phyloP scores from a whole-genome alignment of 2,888 invertebrate genomes.

The Metopia argyrocephala region DNA sequence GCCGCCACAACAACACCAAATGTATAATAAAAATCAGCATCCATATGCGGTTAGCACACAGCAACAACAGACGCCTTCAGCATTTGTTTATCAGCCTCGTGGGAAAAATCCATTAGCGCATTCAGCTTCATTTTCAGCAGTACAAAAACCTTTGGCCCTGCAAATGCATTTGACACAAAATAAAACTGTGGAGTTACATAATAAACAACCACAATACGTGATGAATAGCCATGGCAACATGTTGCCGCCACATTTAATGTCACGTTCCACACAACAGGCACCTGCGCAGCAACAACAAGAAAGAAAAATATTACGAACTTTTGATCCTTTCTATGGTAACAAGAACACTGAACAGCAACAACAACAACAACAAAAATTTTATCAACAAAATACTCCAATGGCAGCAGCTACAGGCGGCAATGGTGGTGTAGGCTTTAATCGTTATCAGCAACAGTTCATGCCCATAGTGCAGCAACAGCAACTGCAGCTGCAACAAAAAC shows the following conservation, averaged over 20 bases:
- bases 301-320: conserved; percentile 75
- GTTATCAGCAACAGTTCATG: conserved; percentile 51
- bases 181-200: conserved; percentile 50
- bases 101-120: conserved; percentile 71
- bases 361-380: conserved; percentile 30
- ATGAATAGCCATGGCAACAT: conserved; percentile 56
- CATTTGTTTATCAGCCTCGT: conserved; percentile 55
- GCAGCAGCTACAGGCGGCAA: conserved; percentile 12
- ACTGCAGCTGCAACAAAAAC: conserved; percentile 48
- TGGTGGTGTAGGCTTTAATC: conserved; percentile 42
- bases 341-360: conserved; percentile 17
- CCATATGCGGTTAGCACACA: conserved; percentile 52
- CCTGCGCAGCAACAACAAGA: conserved; percentile 66
- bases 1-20: conserved; percentile 51
- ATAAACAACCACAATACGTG: conserved; percentile 62
- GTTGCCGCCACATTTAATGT: conserved; percentile 60
- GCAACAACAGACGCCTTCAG: conserved; percentile 53
- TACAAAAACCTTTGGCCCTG: conserved; percentile 70
- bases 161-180: conserved; percentile 64
- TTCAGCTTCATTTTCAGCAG: conserved; percentile 75
- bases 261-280: conserved; percentile 27
- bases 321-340: conserved; percentile 76
- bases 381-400: conserved; percentile 59
- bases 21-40: conserved; percentile 57
- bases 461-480: conserved; percentile 48